phyloP scores from a whole-genome alignment of 2,113 vertebrate species.

The Bujurquina vittata region DNA sequence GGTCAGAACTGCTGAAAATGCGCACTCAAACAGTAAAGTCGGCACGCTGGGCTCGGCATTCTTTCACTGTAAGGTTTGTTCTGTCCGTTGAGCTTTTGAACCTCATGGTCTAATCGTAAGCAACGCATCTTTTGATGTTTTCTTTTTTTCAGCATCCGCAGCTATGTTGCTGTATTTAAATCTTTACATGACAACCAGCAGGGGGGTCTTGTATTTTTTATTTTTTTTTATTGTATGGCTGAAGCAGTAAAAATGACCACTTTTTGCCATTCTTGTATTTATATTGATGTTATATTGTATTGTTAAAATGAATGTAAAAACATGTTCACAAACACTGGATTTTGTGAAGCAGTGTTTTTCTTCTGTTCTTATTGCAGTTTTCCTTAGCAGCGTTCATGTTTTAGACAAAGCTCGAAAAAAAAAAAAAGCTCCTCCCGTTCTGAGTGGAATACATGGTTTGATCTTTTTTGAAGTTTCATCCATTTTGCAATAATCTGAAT shows the following conservation, averaged over 20 bases:
- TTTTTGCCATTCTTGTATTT: not conserved
- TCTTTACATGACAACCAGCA: not conserved
- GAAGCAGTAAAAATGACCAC: not conserved
- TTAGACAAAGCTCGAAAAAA: not conserved
- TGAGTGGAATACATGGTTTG: not conserved
- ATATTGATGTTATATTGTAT: not conserved
- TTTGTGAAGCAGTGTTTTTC: not conserved
- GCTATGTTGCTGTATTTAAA: not conserved
- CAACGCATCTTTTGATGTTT: not conserved
- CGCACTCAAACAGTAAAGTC: not conserved
- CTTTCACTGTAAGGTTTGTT: not conserved
- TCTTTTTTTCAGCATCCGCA: not conserved
- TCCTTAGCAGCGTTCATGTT: not conserved
- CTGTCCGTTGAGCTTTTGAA: not conserved
- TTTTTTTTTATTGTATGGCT: not conserved
- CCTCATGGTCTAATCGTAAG: not conserved
- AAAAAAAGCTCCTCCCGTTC: not conserved
- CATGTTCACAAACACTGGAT: rapidly evolving
- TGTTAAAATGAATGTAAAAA: not conserved
- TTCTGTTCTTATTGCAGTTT: not conserved
- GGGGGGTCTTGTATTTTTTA: not conserved
- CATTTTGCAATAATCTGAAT: not conserved
- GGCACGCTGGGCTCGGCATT: not conserved
- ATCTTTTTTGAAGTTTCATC: not conserved
- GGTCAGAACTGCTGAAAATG: not conserved